Base-by-base conservation (phyloP, 1,140 invertebrate genomes). In the Macrobrachium nipponense region DNA sequence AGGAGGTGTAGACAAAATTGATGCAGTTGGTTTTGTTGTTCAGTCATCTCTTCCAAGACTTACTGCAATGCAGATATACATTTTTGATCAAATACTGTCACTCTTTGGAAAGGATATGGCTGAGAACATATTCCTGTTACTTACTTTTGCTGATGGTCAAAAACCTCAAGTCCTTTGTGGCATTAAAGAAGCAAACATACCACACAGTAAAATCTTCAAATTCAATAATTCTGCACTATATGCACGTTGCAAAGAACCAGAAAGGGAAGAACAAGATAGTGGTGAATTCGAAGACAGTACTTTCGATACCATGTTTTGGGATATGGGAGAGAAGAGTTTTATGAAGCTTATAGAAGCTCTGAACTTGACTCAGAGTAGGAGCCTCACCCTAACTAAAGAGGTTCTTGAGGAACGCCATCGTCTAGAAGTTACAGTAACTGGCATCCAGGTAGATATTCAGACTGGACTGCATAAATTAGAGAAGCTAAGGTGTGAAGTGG, bases 1-100 rank as follows among this genome's bases (percentile, higher is more conserved):
- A 17, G 12, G 15, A 15, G 58, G 58, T 11, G 51, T 78, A 1
- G 58, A 59, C n/a, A 23, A 78, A 23, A 18, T 78, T 59, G 76
- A 78, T 78, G 76, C 43, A n/a, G 43, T 78, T 59, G 76, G 76
- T 11, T 59, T 78, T 78, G 76, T 78, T 17, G 76, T 78, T n/a
- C 43, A 51, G 4, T 17, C 76, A n/a, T 59, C 76, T 23, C 51
- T n/a, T 23, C 27, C 76, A 15, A 78, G 76, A 78, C 76, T 78
- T 58, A 44, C 76, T n/a, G 5, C 43, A 51, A 44, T 8, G 7
- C 76, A 78, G 17, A 78, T 11, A 11, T 78, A 78, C 12, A 44
- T 78, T 23, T 78, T 78, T 78, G 76, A 59, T 58, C 23, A 44
- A 44, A 51, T 78, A 18, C 14, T 78, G 2, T 59, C 76, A 5